These are phyloP conservation scores for Dasypus novemcinctus DNA, from an alignment of 2,113 vertebrate species.

Conservation along the genomic window DNA sequence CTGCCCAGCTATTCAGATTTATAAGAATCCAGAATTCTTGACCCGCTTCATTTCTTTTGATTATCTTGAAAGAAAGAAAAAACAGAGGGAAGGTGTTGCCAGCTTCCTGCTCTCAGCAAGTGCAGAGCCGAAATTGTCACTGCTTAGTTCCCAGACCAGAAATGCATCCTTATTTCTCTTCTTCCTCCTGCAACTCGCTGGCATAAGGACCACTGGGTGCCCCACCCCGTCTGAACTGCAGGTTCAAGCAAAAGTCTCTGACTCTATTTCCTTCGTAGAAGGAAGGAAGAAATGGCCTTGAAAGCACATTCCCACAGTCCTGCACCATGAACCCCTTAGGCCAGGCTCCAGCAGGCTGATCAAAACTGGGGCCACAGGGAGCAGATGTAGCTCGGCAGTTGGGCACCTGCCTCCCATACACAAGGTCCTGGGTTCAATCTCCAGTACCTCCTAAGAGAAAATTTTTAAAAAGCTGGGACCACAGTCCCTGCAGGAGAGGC, in stretches of 20 bases:
- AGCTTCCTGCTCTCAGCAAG: background rate
- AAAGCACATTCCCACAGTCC: background rate
- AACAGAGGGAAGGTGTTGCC: background rate
- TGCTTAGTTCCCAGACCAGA: background rate
- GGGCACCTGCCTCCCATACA: too few relatives aligned
- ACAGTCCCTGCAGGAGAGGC: background rate
- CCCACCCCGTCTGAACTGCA: background rate
- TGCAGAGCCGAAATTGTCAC: background rate
- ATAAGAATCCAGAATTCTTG: background rate
- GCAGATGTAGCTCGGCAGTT: too few relatives aligned
- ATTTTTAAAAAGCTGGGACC: too few relatives aligned
- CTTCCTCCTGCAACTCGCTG: background rate
- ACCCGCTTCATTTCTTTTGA: accelerated
- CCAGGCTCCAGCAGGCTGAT: background rate
- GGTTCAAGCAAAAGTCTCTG: background rate
- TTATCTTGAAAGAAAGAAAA: accelerated
- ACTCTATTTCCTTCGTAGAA: background rate
- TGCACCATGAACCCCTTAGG: background rate
- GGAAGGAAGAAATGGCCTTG: background rate
- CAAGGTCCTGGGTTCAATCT: too few relatives aligned
- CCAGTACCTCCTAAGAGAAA: too few relatives aligned
- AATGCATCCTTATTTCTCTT: background rate
- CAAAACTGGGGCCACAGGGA: background rate
- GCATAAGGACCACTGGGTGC: background rate
- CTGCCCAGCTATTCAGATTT: background rate